Base-by-base conservation (phyloP, 2,888 invertebrate genomes). In the Ischnus inquisitorius region DNA sequence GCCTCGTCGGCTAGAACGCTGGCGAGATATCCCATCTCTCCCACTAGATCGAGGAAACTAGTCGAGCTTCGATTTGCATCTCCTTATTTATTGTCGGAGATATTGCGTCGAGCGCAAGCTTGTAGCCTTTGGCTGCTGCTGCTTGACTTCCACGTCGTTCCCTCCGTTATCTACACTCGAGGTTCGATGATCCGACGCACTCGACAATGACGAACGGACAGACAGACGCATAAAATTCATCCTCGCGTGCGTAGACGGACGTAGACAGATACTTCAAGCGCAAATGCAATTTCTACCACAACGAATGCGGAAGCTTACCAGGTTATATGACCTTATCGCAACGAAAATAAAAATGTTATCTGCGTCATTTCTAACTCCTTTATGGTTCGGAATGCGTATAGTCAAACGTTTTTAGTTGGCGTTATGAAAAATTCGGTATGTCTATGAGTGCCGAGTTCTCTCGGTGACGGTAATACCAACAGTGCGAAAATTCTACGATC, bases 21-120 rank as follows among this genome's bases (percentile, higher is more conserved):
- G 75, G 75, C 69, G 65, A 67, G 74, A 79, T 72, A 77, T n/a
- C 2, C 34, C 34, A 34, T 6, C 34, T 8, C 34, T 6, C 8
- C 6, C 34, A n/a, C 34, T 34, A 85, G 82, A 19, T 22, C 79
- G 77, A 51, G 12, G 46, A 22, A 34, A 10, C 25, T 34, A 28
- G 46, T 65, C 12, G 80, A 76, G 34, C 82, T 68, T 84, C 60
- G 82, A 89, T 88, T 88, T 87, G 85, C 88, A 89, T 88, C 39
- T 54, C 51, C 65, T 72, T 68, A 84, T 88, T 89, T 86, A 90
- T 87, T 78, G 81, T 57, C 60, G 48, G 72, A 82, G 22, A 54
- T 78, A 57, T 77, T 81, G 60, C n/a, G 60, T 60, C 51, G 39
- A 39, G 64, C 57, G 54, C 57, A 78, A 69, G 82, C 68, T 34